Conservation (phyloP, 2,113 vertebrate species). For the Nothobranchius furzeri region DNA sequence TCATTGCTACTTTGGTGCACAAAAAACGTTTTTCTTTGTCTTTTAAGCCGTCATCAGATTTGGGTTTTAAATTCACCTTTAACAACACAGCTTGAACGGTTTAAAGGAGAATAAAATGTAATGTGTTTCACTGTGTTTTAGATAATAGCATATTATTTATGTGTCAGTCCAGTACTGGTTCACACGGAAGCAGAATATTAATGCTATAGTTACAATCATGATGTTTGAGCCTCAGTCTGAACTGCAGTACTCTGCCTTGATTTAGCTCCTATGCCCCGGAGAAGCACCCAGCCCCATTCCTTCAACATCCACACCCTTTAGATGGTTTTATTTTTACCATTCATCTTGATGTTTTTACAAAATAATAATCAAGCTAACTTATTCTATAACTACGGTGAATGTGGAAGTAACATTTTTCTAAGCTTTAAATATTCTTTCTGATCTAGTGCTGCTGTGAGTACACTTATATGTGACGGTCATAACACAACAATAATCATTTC, state of each 20-base stretch:
- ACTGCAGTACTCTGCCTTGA: not conserved
- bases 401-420: not conserved
- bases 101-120: too few species aligned
- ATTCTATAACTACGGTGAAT: not conserved
- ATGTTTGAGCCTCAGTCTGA: slow-evolving; percentile 4
- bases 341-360: not conserved
- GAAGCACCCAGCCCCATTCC: slow-evolving; percentile 24
- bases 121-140: too few species aligned
- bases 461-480: not conserved
- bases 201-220: not conserved
- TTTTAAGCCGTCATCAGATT: too few species aligned
- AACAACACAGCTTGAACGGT: not conserved
- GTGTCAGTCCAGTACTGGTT: not conserved
- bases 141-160: not conserved
- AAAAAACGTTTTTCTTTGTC: not conserved
- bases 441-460: not conserved
- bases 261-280: slow-evolving; percentile 29
- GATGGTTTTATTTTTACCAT: not conserved
- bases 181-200: not conserved
- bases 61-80: not conserved
- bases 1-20: slow-evolving; percentile 20
- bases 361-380: not conserved
- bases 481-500: not conserved
- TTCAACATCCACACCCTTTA: slow-evolving; percentile 38
- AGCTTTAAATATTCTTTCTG: not conserved